A percentile compares a stretch with the other conserved stretches of the same genome.
These are phyloP conservation scores for Kudoa iwatai DNA, from an alignment of 30 jellyfish, hydroid and myxozoan genomes.

Conservation along the genomic window DNA sequence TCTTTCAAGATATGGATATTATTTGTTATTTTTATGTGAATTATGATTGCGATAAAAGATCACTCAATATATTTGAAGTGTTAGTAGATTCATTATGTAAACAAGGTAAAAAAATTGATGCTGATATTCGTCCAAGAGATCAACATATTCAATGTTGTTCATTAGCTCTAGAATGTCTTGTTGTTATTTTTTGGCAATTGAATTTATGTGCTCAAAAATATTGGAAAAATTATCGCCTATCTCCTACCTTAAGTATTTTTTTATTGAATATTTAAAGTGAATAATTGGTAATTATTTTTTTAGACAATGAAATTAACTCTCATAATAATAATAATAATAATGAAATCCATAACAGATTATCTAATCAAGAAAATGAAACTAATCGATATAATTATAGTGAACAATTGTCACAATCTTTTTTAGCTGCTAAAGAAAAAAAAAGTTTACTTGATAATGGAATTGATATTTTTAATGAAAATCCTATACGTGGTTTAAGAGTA, in stretches of 20 bases:
- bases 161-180: not conserved
- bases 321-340: too few species aligned
- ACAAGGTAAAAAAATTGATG: slow-evolving; percentile 50
- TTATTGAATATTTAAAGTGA: too few species aligned
- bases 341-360: too few species aligned
- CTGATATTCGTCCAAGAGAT: slow-evolving; percentile 13
- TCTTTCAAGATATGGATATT: slow-evolving; percentile 49
- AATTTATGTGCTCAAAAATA: too few species aligned
- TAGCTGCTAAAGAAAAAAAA: not conserved
- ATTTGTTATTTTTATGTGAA: slow-evolving; percentile 42
- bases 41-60: slow-evolving; percentile 46
- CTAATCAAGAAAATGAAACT: too few species aligned
- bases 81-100: slow-evolving; percentile 34
- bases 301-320: too few species aligned
- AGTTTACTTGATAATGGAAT: not conserved
- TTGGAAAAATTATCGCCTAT: too few species aligned
- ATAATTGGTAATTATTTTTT: too few species aligned
- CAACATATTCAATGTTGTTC: not conserved
- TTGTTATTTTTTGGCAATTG: too few species aligned
- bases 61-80: slow-evolving; percentile 40
- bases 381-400: too few species aligned
- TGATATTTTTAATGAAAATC: slow-evolving; percentile 5
- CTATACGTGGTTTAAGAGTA: slow-evolving; percentile 20
- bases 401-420: not conserved
- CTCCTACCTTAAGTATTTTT: too few species aligned